phyloP scores from a whole-genome alignment of 2,113 vertebrate genomes.

The Lanius collurio region DNA sequence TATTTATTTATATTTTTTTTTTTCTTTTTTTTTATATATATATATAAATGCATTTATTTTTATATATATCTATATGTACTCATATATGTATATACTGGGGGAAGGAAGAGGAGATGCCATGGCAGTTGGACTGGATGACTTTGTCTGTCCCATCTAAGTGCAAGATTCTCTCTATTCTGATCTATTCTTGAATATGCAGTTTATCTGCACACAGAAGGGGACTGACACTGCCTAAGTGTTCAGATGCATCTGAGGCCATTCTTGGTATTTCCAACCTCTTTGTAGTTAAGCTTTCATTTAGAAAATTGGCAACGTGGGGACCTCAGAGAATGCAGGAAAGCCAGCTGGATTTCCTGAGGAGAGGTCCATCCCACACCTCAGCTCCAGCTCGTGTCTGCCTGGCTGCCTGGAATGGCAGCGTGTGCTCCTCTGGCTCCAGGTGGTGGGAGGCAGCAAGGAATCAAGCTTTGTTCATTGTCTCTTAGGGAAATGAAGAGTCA shows the following conservation, averaged over 20 bases:
- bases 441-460: background rate
- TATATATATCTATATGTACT: no score
- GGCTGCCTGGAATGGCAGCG: background rate
- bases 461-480: background rate
- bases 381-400: background rate
- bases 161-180: background rate
- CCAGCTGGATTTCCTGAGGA: background rate
- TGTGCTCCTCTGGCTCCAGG: background rate
- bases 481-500: background rate
- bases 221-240: background rate
- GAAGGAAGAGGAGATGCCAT: background rate
- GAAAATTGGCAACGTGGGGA: background rate
- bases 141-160: background rate
- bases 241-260: background rate
- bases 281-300: background rate
- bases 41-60: no score
- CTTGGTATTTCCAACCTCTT: background rate
- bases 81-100: no score
- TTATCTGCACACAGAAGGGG: background rate
- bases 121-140: background rate
- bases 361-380: fast-evolving
- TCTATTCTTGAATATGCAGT: background rate
- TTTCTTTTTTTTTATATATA: no score
- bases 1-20: no score
- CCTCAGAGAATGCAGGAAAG: background rate